These are phyloP conservation scores for Cecropterus lyciades DNA, from an alignment of 1,140 invertebrate species.

Conservation along the genomic window DNA sequence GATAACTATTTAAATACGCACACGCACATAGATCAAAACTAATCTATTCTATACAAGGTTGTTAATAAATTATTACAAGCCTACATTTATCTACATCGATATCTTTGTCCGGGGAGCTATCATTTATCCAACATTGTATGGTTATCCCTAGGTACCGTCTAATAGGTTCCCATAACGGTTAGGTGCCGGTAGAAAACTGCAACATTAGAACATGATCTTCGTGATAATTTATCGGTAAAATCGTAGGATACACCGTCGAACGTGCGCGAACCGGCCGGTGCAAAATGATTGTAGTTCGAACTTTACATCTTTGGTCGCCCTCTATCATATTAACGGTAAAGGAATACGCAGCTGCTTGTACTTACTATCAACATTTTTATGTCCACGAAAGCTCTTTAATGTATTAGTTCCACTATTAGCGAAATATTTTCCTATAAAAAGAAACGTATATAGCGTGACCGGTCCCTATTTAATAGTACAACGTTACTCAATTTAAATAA, in stretches of 20 bases:
- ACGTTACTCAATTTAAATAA: neutral
- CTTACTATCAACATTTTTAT: constrained; percentile 36
- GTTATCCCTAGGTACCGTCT: constrained; percentile 18
- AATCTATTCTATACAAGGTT: constrained; percentile 33
- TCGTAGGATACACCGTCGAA: constrained; percentile 58
- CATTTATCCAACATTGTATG: constrained; percentile 33
- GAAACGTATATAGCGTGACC: constrained; percentile 3
- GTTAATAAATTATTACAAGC: constrained; percentile 29
- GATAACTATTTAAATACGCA: constrained; percentile 34
- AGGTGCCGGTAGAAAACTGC: constrained; percentile 51
- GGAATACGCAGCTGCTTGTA: constrained; percentile 38
- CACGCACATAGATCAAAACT: constrained; percentile 23
- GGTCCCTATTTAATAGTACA: neutral
- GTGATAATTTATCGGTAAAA: constrained; percentile 76
- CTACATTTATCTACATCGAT: constrained; percentile 31
- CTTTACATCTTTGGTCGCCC: constrained; percentile 52
- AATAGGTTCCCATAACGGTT: constrained; percentile 62
- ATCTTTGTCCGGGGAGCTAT: constrained; percentile 28
- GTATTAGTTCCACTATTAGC: constrained; percentile 33
- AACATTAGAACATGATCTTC: constrained; percentile 68
- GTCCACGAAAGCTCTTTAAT: constrained; percentile 34
- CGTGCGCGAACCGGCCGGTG: constrained; percentile 60
- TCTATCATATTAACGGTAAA: constrained; percentile 58
- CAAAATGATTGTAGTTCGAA: constrained; percentile 59
- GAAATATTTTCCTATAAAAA: constrained; percentile 26